These are phyloP conservation scores for Oryctes rhinoceros DNA, from an alignment of 1,140 invertebrate genomes.

Conservation along the genomic window DNA sequence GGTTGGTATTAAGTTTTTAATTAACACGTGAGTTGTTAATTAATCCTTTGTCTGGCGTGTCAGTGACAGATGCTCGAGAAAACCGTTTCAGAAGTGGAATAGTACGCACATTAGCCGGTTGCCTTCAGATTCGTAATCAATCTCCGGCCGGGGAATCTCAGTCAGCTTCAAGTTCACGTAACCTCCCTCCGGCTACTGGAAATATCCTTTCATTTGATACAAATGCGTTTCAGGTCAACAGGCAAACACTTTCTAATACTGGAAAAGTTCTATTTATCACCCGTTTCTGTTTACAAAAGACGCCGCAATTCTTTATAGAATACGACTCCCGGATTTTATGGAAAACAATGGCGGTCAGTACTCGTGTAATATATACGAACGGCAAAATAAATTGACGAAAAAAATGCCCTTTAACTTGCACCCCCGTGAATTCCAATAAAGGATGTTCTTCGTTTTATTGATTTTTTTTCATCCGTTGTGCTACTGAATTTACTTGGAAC, in stretches of 20 bases:
- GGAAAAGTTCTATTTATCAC: conserved; percentile 25
- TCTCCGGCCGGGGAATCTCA: conserved; percentile 18
- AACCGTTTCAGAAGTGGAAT: conserved; percentile 38
- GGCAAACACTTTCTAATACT: conserved; percentile 34
- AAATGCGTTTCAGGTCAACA: conserved; percentile 26
- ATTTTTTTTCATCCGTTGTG: too few relatives aligned
- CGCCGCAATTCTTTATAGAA: not conserved
- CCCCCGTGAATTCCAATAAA: not conserved
- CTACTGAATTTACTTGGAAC: too few relatives aligned
- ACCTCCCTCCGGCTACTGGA: conserved; percentile 12
- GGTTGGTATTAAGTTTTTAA: conserved; percentile 48
- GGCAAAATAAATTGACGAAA: not conserved
- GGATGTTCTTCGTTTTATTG: too few relatives aligned
- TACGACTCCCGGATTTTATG: not conserved
- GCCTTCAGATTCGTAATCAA: conserved; percentile 40
- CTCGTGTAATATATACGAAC: not conserved
- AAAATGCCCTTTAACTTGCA: not conserved
- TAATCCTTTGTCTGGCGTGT: conserved; percentile 49
- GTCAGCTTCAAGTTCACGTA: conserved; percentile 34
- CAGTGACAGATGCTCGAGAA: conserved; percentile 49
- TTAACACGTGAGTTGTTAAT: conserved; percentile 51
- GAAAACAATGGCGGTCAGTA: not conserved
- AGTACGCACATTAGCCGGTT: conserved; percentile 27
- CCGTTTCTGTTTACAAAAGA: conserved; percentile 2
- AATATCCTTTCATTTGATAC: conserved; percentile 33